Evolutionary conservation across 1,140 invertebrate species (phyloP).

Genomic region (Oncopodura yosiiana): DNA sequence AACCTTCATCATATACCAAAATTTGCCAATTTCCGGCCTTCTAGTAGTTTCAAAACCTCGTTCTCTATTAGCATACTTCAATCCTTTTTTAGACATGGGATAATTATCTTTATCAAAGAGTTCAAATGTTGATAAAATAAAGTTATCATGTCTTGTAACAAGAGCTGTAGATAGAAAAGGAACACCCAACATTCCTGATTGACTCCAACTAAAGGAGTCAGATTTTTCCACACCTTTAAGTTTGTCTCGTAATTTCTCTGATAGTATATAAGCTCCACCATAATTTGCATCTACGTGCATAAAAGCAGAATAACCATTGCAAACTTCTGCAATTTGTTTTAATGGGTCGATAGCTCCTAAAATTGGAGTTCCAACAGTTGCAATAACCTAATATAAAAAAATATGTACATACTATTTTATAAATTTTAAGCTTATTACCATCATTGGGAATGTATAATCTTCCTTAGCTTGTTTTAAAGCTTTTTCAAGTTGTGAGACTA

Average conservation of each 20-base stretch:
- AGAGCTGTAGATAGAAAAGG: conserved; percentile 6
- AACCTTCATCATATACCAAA: conserved; percentile 25
- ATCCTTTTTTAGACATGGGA: conserved; percentile 3
- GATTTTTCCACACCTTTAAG: conserved; percentile 18
- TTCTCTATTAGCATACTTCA: conserved; percentile 11
- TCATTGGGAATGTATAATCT: background rate
- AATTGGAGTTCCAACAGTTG: conserved; percentile 12
- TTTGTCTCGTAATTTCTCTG: background rate
- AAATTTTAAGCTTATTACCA: background rate
- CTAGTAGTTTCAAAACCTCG: conserved; percentile 12
- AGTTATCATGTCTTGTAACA: background rate
- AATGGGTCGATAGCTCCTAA: conserved; percentile 21
- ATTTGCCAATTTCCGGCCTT: conserved; percentile 16
- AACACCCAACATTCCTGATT: background rate
- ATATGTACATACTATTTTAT: background rate
- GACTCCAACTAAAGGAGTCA: conserved; percentile 17
- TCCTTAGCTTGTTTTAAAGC: background rate
- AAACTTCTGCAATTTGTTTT: conserved; percentile 14
- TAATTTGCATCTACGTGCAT: conserved; percentile 25
- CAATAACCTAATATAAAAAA: conserved; percentile 6
- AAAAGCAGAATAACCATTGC: conserved; percentile 13
- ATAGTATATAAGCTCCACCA: conserved; percentile 15
- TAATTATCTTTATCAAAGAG: conserved; percentile 4
- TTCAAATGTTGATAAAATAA: conserved; percentile 1
- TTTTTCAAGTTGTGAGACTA: background rate